Evolutionary conservation across 2,888 invertebrate genomes (phyloP).

Genomic region (Agriopis leucophaearia): DNA sequence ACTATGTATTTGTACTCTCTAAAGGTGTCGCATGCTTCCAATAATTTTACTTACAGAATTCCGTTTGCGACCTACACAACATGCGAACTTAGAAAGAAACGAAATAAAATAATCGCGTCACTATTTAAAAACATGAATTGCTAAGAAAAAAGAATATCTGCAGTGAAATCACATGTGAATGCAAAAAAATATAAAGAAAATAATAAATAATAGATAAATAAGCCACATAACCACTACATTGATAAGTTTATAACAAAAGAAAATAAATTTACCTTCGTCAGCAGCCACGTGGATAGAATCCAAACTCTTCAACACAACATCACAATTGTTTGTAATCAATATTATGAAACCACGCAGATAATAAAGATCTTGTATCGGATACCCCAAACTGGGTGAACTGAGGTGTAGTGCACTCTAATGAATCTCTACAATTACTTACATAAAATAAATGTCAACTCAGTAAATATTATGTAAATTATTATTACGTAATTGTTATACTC

Average conservation of each 20-base stretch:
- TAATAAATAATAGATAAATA: slow-evolving; percentile 83
- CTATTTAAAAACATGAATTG: slow-evolving; percentile 74
- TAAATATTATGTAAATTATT: slow-evolving; percentile 37
- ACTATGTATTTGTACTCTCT: slow-evolving; percentile 58
- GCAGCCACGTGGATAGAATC: slow-evolving; percentile 51
- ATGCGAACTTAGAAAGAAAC: slow-evolving; percentile 62
- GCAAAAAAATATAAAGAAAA: slow-evolving; percentile 73
- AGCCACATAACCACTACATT: slow-evolving; percentile 83
- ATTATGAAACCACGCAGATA: slow-evolving; percentile 54
- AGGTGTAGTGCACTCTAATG: slow-evolving; percentile 67
- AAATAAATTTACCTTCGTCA: slow-evolving; percentile 73
- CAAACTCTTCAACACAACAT: slow-evolving; percentile 65
- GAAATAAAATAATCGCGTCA: slow-evolving; percentile 44
- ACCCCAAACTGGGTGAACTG: slow-evolving; percentile 62
- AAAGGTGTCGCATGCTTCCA: slow-evolving; percentile 62
- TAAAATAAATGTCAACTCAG: slow-evolving; percentile 56
- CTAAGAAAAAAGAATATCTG: slow-evolving; percentile 74
- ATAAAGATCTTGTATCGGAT: slow-evolving; percentile 50
- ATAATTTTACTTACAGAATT: slow-evolving; percentile 56
- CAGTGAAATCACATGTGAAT: slow-evolving; percentile 87
- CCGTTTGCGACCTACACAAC: slow-evolving; percentile 58
- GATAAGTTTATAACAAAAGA: slow-evolving; percentile 60
- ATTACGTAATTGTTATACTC: slow-evolving; percentile 64
- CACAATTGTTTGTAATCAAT: slow-evolving; percentile 56
- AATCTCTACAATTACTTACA: slow-evolving; percentile 53